Conservation (phyloP, 2,888 invertebrate species). For the Acronicta leporina region DNA sequence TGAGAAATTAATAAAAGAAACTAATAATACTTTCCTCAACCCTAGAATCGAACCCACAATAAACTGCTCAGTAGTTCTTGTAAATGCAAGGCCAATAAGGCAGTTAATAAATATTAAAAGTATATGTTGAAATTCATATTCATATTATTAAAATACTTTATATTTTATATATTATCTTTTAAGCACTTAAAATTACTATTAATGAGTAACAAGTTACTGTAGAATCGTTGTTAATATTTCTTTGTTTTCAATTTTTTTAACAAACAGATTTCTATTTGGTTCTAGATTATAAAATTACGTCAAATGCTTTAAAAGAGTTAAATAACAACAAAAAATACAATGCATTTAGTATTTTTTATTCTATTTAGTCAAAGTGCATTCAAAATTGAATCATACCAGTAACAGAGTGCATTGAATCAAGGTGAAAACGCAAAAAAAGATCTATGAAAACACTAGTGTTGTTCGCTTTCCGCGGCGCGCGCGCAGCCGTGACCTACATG, state of each 20-base stretch:
- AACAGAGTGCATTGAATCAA: constrained; percentile 54
- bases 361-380: constrained; percentile 27
- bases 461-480: constrained; percentile 56
- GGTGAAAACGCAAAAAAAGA: constrained; percentile 56
- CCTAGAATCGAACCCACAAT: no score
- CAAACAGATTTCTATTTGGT: background rate
- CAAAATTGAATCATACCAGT: constrained; percentile 29
- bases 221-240: no score
- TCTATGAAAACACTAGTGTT: constrained; percentile 52
- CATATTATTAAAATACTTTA: no score
- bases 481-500: constrained; percentile 58
- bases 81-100: no score
- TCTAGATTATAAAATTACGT: background rate
- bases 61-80: no score
- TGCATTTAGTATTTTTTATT: constrained; percentile 3
- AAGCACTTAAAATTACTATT: no score
- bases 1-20: no score
- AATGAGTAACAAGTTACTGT: background rate
- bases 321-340: constrained; percentile 2
- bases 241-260: background rate
- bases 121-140: no score
- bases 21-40: no score
- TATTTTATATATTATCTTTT: background rate
- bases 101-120: no score
- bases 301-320: constrained; percentile 10